A percentile compares a stretch with the other conserved stretches of the same genome.
Evolutionary conservation across 2,888 invertebrate species (phyloP).

Genomic region (Hemithea aestivaria): DNA sequence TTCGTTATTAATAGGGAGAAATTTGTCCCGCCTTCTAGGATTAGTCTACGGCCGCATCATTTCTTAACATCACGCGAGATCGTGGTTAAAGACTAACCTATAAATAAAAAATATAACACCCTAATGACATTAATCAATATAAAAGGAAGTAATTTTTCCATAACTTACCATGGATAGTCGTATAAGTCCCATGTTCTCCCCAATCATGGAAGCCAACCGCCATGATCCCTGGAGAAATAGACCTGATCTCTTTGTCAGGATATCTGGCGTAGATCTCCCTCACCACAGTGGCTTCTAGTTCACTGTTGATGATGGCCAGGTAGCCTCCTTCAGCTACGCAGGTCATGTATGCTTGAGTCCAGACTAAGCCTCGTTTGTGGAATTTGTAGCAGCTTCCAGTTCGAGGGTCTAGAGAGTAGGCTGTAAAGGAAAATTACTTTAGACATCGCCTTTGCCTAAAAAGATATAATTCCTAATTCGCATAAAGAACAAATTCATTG

Average conservation of each 20-base stretch:
- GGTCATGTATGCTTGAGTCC: constrained; percentile 43
- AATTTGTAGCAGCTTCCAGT: constrained; percentile 52
- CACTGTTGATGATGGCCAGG: constrained; percentile 47
- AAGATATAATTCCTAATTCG: too few relatives aligned
- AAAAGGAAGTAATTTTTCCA: too few relatives aligned
- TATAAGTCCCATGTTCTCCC: constrained; percentile 37
- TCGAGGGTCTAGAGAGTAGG: constrained; percentile 33
- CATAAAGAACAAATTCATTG: too few relatives aligned
- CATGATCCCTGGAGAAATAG: constrained; percentile 25
- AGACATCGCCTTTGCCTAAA: too few relatives aligned
- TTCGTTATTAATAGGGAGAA: too few relatives aligned
- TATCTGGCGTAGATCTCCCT: constrained; percentile 32
- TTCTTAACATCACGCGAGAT: too few relatives aligned
- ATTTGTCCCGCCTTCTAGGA: too few relatives aligned
- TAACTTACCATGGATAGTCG: constrained; percentile 41
- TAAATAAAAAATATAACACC: too few relatives aligned
- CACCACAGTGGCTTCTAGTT: constrained; percentile 32
- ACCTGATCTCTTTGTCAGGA: constrained; percentile 22
- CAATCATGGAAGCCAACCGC: constrained; percentile 40
- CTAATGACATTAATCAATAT: too few relatives aligned
- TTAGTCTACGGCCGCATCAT: too few relatives aligned
- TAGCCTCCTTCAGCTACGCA: constrained; percentile 49
- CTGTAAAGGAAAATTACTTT: constrained; percentile 32
- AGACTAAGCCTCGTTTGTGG: constrained; percentile 38
- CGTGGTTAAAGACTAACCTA: too few relatives aligned